Conservation (phyloP, 1,140 invertebrate species). For the Babylonia areolata region DNA sequence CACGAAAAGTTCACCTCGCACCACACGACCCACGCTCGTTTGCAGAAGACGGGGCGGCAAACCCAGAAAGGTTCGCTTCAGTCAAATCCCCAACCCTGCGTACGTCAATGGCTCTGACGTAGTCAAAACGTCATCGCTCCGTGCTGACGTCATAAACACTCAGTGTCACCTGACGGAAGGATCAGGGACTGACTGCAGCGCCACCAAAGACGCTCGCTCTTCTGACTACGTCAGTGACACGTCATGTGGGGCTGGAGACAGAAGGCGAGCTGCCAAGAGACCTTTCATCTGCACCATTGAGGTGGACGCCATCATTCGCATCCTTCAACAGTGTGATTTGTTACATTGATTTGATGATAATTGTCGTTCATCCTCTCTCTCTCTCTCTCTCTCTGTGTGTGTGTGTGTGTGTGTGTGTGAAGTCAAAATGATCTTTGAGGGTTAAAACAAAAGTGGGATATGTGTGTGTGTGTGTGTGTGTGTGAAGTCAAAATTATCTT, state of each 20-base stretch:
- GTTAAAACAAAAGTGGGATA: too few species aligned
- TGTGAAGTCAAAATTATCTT: too few species aligned
- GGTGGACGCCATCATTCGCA: background rate
- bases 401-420: too few species aligned
- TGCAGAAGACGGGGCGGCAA: background rate
- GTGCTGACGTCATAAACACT: background rate
- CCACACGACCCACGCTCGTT: background rate
- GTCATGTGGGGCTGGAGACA: background rate
- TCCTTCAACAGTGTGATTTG: background rate
- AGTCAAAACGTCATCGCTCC: background rate
- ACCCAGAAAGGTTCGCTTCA: background rate
- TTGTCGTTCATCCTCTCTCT: too few species aligned
- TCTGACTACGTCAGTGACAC: background rate
- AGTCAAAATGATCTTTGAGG: too few species aligned
- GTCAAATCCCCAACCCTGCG: background rate
- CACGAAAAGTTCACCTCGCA: background rate
- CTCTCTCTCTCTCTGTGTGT: too few species aligned
- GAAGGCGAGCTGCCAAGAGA: background rate
- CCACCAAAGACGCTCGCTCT: background rate
- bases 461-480: too few species aligned
- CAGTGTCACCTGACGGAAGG: background rate
- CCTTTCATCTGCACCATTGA: background rate
- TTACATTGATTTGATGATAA: background rate
- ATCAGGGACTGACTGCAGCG: background rate
- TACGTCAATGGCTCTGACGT: background rate